A percentile compares a stretch with the other conserved stretches of the same genome.
Conservation (phyloP, 2,888 invertebrate species). For the Leptopilina myrica region DNA sequence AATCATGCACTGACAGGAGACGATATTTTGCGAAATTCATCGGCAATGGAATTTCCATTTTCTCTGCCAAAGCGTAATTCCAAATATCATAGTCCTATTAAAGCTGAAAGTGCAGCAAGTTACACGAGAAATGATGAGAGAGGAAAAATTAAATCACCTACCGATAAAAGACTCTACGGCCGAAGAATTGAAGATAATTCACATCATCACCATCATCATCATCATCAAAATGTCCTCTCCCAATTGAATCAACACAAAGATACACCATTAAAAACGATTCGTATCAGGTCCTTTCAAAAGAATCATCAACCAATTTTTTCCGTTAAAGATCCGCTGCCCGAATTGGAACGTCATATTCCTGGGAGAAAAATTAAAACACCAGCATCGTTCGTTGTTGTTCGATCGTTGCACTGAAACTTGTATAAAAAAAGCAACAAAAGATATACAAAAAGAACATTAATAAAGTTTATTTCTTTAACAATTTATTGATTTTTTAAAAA, state of each 20-base stretch:
- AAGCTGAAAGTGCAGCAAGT: background rate
- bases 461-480: no score
- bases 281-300: slow-evolving; percentile 60
- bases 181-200: slow-evolving; percentile 52
- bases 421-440: background rate
- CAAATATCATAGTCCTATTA: slow-evolving; percentile 35
- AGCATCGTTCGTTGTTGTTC: slow-evolving; percentile 65
- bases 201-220: no score
- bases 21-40: slow-evolving; percentile 48
- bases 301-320: slow-evolving; percentile 62
- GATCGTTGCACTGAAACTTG: slow-evolving; percentile 49
- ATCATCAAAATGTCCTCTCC: slow-evolving; percentile 45
- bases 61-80: slow-evolving; percentile 30
- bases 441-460: background rate
- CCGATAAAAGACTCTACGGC: slow-evolving; percentile 41
- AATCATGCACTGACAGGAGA: slow-evolving; percentile 53
- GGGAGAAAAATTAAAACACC: slow-evolving; percentile 57
- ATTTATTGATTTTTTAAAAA: no score
- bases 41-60: slow-evolving; percentile 35
- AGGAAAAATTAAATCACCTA: slow-evolving; percentile 29
- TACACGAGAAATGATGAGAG: slow-evolving; percentile 6
- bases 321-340: slow-evolving; percentile 65
- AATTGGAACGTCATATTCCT: slow-evolving; percentile 57
- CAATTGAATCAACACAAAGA: slow-evolving; percentile 50
- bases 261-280: slow-evolving; percentile 67